Base-by-base conservation (phyloP, 2,113 vertebrate genomes). In the Okapia johnstoni region DNA sequence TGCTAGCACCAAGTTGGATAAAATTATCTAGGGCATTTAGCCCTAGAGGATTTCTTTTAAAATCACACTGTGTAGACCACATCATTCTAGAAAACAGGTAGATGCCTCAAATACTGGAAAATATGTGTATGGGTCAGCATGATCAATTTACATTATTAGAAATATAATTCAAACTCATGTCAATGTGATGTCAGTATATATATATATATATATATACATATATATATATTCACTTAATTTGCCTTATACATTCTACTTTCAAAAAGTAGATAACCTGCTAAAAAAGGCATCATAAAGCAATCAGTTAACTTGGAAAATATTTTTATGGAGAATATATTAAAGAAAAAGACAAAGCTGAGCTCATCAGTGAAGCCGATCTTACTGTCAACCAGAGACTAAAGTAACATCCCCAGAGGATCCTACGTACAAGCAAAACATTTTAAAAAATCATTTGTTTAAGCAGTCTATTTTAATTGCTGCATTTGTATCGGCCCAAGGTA, bases 321-420 rank as follows among this genome's bases (percentile, higher is more conserved):
- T 91, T 96, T 84, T 50, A 85, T 54, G 43, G 23, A 84, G 16
- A 97, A 43, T 73, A 36, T 36, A 84, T 77, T 52, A 93, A 93
- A 90, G 54, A 92, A 92, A 85, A 96, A 96, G 14, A 52, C 86
- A 96, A 96, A 73, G 40, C 25, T 86, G 55, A 63, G 25, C 91
- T 97, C 61, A 97, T 80, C 52, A 91, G 79, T 90, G 98, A 95
- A 88, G 28, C 23, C 58, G 8, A 61, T 76, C 25, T 98, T 94
- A 94, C 92, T 95, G 50, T 88, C 90, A 98, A 95, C 55, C 73
- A 97, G 96, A 0, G 12, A 88, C 48, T 93, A 88, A 92, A 94
- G 90, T n/a, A 28, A 48, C 33, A 48, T 90, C 33, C 73, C 30
- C 0, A 61, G 5, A 28, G 17, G 10, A 50, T 60, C 21, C 23